Base-by-base conservation (phyloP, 2,888 invertebrate genomes). In the Cheilosia soror region DNA sequence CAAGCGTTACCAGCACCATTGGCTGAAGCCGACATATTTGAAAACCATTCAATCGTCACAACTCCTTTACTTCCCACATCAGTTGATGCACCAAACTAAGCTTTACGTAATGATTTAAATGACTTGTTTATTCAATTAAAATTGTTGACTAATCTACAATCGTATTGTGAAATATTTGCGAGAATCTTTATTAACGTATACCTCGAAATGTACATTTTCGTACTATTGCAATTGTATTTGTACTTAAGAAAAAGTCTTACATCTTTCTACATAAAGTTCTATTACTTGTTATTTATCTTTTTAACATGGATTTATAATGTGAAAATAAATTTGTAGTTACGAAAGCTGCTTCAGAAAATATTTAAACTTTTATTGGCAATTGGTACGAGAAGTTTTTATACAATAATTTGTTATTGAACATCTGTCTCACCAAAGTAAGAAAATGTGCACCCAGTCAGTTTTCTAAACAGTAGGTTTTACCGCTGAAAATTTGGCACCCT, bases 201-300 rank as follows among this genome's bases (percentile, higher is more conserved):
- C 77, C 82, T 82, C 77, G 69, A 77, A 82, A 82, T 69, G 82
- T 77, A 82, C 76, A 77, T 71, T 82, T 63, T 77, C 71, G 77
- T 82, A 77, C 69, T 55, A 62, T 68, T 82, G 68, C 81, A 77
- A 77, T 71, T 77, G 69, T 77, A 51, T 77, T 58, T 77, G 82
- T 82, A 82, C 82, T 82, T 82, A 82, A 82, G 62, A 69, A 69
- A 81, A 63, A 71, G 55, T 82, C 65, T 77, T 69, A 58, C 29
- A 72, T 71, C 63, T 77, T 82, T 82, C 51, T 82, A 82, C 60
- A 69, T 77, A 77, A 62, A 65, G 71, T 77, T 69, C 58, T 77
- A 65, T 71, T 72, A 82, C 57, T 65, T 77, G 69, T 71, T 65
- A 58, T 77, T 51, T 58, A 60, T 65, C 33, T 81, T 71, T 63